phyloP scores from a whole-genome alignment of 2,888 invertebrate species.

The Diplolepis rosae region DNA sequence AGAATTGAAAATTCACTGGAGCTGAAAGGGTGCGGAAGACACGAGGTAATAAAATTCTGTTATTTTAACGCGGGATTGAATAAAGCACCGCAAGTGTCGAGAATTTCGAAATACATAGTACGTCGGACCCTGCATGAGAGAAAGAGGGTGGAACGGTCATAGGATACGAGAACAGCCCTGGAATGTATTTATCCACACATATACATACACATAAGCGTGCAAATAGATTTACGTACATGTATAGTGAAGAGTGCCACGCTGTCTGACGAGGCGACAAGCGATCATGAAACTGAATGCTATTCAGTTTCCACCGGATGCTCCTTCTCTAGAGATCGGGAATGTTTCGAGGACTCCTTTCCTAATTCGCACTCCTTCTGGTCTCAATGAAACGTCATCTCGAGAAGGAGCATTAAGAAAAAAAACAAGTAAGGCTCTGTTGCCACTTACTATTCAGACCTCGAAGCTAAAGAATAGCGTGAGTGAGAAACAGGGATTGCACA shows the following conservation, averaged over 20 bases:
- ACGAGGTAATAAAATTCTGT: not conserved
- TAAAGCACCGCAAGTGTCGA: not conserved
- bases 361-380: not conserved
- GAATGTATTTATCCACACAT: not conserved
- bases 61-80: not conserved
- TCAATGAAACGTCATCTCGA: slow-evolving; percentile 22
- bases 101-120: not conserved
- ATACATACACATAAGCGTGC: not conserved
- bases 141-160: not conserved
- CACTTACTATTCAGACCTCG: slow-evolving; percentile 40
- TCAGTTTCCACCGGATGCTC: slow-evolving; percentile 32
- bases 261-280: slow-evolving; percentile 35
- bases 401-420: slow-evolving; percentile 38
- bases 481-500: slow-evolving; percentile 23
- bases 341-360: slow-evolving; percentile 25
- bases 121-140: not conserved
- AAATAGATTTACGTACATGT: not conserved
- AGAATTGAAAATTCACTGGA: not conserved
- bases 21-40: not conserved
- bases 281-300: slow-evolving; percentile 39
- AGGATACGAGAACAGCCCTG: not conserved
- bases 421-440: slow-evolving; percentile 21
- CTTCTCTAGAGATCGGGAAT: not conserved
- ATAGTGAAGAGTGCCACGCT: slow-evolving; percentile 25
- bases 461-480: slow-evolving; percentile 37